Percentiles rank a stretch among this genome's conserved stretches.
These are phyloP conservation scores for Thalassoma bifasciatum DNA, from an alignment of 2,113 vertebrate species.

Conservation along the genomic window DNA sequence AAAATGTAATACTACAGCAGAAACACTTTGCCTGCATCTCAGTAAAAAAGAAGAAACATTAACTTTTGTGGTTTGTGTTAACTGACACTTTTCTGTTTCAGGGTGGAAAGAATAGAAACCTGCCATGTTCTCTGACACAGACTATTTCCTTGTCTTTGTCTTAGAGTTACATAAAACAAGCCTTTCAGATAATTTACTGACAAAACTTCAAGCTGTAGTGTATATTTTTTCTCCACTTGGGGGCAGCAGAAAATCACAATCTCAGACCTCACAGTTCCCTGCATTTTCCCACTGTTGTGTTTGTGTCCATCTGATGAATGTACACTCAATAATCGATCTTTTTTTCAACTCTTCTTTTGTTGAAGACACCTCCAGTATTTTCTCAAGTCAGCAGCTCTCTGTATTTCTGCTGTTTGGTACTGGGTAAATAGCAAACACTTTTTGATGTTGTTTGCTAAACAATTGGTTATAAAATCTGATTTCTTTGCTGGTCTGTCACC, in stretches of 20 bases:
- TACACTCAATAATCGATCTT: neutral
- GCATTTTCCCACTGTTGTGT: neutral
- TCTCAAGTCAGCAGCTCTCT: neutral
- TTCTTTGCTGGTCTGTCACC: neutral
- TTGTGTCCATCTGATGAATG: neutral
- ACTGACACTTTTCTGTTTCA: constrained; percentile 30
- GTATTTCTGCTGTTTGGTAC: neutral
- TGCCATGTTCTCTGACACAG: constrained; percentile 30
- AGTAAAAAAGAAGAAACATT: neutral
- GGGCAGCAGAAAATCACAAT: constrained; percentile 1
- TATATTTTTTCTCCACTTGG: neutral
- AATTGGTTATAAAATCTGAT: neutral
- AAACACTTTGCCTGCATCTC: constrained; percentile 6
- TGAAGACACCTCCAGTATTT: neutral
- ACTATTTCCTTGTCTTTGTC: neutral
- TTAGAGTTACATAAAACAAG: neutral
- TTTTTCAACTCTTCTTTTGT: constrained; percentile 1
- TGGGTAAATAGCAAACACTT: neutral
- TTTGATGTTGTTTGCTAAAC: neutral
- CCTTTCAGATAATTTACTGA: neutral
- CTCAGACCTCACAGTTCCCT: neutral
- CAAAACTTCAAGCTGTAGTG: constrained; percentile 22
- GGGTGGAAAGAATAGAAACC: constrained; percentile 12
- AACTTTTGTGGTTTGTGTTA: constrained; percentile 25
- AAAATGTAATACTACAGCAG: constrained; percentile 25